Evolutionary conservation across 1,140 invertebrate genomes (phyloP).

Genomic region (Drosophila melanogaster): DNA sequence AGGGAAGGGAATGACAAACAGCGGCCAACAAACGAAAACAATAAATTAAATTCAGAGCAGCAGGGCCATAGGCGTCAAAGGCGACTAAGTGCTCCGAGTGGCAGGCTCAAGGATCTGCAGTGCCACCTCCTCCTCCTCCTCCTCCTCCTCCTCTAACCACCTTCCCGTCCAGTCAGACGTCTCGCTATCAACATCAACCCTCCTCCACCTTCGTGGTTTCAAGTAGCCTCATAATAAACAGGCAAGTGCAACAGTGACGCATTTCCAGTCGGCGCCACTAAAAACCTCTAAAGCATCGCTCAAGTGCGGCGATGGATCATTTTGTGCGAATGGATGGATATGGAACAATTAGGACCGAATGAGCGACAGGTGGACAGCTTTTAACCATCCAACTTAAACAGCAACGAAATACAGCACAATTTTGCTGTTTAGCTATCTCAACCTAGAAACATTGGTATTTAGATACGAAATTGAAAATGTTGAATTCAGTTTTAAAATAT

Average conservation of each 20-base stretch:
- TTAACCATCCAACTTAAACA: not conserved
- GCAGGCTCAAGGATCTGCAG: slow-evolving; percentile 51
- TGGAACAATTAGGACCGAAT: slow-evolving; percentile 10
- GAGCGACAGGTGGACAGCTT: slow-evolving; percentile 7
- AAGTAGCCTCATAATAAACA: slow-evolving; percentile 74
- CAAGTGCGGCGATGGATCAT: slow-evolving; percentile 4
- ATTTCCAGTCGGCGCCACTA: slow-evolving; percentile 30
- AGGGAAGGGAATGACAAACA: slow-evolving; percentile 17
- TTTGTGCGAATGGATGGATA: slow-evolving; percentile 2
- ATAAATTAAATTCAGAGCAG: slow-evolving; percentile 79
- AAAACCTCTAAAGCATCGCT: slow-evolving; percentile 7
- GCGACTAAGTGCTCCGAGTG: slow-evolving; percentile 48
- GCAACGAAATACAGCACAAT: not conserved
- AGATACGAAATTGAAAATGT: no score
- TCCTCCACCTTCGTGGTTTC: slow-evolving; percentile 34
- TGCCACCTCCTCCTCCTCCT: slow-evolving; percentile 36
- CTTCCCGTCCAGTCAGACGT: slow-evolving; percentile 22
- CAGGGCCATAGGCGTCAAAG: slow-evolving; percentile 59
- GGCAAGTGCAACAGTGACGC: slow-evolving; percentile 65
- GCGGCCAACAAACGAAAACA: slow-evolving; percentile 60
- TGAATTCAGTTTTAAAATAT: no score
- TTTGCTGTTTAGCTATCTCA: not conserved
- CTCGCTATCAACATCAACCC: slow-evolving; percentile 44
- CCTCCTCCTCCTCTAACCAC: not conserved
- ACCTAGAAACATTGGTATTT: no score